These are phyloP conservation scores for Patella ulyssiponensis DNA, from an alignment of 2,888 invertebrate species.

Conservation along the genomic window DNA sequence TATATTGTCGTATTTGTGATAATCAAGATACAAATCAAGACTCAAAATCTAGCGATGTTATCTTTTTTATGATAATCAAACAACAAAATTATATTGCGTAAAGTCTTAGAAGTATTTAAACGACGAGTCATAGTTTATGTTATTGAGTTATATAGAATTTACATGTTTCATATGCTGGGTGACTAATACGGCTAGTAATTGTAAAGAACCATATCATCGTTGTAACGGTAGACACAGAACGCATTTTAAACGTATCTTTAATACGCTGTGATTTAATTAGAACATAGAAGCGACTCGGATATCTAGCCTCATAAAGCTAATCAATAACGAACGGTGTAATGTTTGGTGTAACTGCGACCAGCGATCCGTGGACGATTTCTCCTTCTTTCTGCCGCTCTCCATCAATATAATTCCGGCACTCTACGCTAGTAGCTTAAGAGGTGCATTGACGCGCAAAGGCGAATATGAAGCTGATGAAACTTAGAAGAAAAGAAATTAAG, in stretches of 20 bases:
- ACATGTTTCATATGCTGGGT: background rate
- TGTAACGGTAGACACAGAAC: background rate
- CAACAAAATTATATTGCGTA: background rate
- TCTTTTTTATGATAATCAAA: too few relatives aligned
- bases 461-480: background rate
- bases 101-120: background rate
- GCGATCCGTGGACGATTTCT: background rate
- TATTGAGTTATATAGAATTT: too few relatives aligned
- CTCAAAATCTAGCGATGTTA: too few relatives aligned
- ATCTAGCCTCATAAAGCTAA: constrained; percentile 8
- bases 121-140: too few relatives aligned
- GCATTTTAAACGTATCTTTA: constrained; percentile 3
- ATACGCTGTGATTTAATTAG: background rate
- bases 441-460: constrained; percentile 1
- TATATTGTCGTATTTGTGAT: too few relatives aligned
- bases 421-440: background rate
- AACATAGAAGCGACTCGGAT: background rate
- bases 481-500: constrained; percentile 1
- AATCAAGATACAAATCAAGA: too few relatives aligned
- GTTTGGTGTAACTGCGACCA: background rate
- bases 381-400: background rate
- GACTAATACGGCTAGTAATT: background rate
- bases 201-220: background rate
- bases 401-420: background rate
- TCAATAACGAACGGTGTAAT: constrained; percentile 5